Conservation (phyloP, 2,797 vertebrate genomes). For the Scolopax bukidnonensis region DNA sequence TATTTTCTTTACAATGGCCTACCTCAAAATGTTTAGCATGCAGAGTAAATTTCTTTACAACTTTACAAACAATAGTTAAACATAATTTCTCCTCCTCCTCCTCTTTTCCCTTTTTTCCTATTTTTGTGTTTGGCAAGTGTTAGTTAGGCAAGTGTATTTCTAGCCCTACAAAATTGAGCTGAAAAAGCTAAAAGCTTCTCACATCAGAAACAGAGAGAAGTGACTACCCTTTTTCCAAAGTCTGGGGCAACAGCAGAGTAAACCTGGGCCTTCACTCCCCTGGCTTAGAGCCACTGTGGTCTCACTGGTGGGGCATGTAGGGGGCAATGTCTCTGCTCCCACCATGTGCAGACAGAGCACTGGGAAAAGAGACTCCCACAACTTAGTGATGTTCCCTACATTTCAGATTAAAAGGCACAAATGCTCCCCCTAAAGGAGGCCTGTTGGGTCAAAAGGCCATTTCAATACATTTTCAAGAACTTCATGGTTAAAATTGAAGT, state of each 20-base stretch:
- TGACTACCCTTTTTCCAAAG: neutral
- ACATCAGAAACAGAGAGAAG: neutral
- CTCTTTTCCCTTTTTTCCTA: rapidly evolving
- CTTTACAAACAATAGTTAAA: neutral
- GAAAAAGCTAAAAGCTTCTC: neutral
- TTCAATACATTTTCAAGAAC: neutral
- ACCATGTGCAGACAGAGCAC: neutral
- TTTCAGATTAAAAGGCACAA: neutral
- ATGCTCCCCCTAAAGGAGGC: neutral
- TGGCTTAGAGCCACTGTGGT: neutral
- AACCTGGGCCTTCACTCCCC: rapidly evolving
- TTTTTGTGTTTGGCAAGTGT: neutral
- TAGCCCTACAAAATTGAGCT: neutral
- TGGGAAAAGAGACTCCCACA: neutral
- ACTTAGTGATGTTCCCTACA: rapidly evolving
- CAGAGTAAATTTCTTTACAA: neutral
- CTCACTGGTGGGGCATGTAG: rapidly evolving
- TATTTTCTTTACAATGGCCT: neutral
- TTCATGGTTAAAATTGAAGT: neutral
- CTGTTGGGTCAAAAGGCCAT: neutral
- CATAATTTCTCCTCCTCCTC: rapidly evolving
- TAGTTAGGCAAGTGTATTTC: neutral
- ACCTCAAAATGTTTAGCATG: too few species aligned
- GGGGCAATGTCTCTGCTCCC: neutral
- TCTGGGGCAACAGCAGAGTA: neutral